phyloP scores from a whole-genome alignment of 2,888 invertebrate genomes.

The Yponomeuta malinellus region DNA sequence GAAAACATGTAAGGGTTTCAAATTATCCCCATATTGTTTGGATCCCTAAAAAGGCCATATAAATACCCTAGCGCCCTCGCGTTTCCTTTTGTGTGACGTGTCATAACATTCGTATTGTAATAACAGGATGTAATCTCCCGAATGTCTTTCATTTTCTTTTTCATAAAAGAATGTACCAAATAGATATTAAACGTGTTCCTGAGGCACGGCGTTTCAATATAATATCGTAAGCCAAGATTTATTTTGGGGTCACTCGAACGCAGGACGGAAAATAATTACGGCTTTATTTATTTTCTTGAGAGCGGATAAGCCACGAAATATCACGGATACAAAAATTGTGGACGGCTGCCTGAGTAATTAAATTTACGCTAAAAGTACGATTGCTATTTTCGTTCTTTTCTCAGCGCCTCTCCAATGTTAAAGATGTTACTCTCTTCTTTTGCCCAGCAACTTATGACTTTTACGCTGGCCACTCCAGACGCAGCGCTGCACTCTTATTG shows the following conservation, averaged over 20 bases:
- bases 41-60: neutral
- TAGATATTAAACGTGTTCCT: conserved; percentile 6
- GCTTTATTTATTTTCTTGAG: neutral
- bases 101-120: conserved; percentile 5
- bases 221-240: conserved; percentile 4
- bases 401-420: too few relatives aligned
- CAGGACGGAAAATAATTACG: neutral
- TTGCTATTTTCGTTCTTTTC: too few relatives aligned
- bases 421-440: too few relatives aligned
- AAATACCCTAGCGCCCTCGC: conserved; percentile 1
- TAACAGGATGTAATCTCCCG: conserved; percentile 7
- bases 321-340: neutral
- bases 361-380: neutral
- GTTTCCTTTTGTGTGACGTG: conserved; percentile 9
- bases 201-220: conserved; percentile 3
- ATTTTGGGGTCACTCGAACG: conserved; percentile 7
- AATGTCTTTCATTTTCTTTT: conserved; percentile 10
- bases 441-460: too few relatives aligned
- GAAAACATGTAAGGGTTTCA: neutral
- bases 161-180: neutral
- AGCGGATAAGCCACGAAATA: neutral
- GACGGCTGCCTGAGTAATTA: neutral
- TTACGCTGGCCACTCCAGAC: too few relatives aligned
- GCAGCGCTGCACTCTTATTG: too few relatives aligned
- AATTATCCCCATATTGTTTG: neutral